Evolutionary conservation across 2,888 invertebrate genomes (phyloP), one percentile per base, ranked within the genome.

Genomic region (Lasioglossum zephyrum): DNA sequence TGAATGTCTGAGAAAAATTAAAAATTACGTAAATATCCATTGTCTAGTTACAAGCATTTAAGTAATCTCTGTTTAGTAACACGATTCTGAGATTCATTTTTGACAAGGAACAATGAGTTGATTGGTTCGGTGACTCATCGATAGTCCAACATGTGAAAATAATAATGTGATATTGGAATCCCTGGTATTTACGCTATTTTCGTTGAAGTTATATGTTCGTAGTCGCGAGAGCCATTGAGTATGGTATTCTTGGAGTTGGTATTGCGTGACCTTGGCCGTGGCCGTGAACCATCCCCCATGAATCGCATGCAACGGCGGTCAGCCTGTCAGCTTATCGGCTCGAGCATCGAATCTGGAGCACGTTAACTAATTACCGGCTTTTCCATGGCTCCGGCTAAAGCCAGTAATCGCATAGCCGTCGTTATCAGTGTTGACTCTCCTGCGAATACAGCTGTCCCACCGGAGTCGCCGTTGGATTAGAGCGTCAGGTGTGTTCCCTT

Each of bases 291-390:
- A 77, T 73, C 83, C 79, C 79, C 73, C 76, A 77, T 86, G 86
- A 84, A 82, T 88, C 75, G 89, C 88, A 85, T 81, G 89, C 85
- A 77, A 79, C 77, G 75, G 80, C 83, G 88, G 91, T 84, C 88
- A 87, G 81, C 85, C 86, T 83, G 86, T 77, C 86, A 78, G 90
- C 91, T 91, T 91, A 91, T 91, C 91, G 89, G 80, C 85, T 90
- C 87, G 86, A 91, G 90, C 91, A 90, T 91, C 91, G 90, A 91
- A 88, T 91, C 90, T 91, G 86, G 91, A 91, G 89, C 91, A 89
- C 89, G 90, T 89, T 90, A 91, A 90, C 87, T 90, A 91, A 91
- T 91, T 91, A 91, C 91, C 87, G 86, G 90, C 90, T 91, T 91
- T 91, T 90, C 90, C 91, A 88, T 88, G 90, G 90, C 78, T 84